Evolutionary conservation across 1,140 invertebrate species (phyloP).

Genomic region (Mizuhopecten yessoensis): DNA sequence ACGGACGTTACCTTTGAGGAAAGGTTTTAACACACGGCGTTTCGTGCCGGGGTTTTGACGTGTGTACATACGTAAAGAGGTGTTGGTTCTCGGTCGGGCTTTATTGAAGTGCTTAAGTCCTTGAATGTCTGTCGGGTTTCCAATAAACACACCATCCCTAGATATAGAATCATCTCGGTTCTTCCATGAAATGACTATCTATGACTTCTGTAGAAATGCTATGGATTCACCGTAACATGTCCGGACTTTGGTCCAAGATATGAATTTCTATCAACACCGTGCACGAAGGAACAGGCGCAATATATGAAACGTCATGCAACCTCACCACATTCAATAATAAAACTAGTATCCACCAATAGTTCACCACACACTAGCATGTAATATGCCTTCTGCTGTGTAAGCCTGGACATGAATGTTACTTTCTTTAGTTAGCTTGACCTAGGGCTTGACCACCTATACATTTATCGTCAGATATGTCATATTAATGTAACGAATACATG

Average conservation of each 20-base stretch:
- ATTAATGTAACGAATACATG: too few species aligned
- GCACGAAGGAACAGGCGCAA: neutral
- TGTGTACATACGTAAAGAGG: neutral
- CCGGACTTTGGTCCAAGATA: neutral
- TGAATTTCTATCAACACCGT: neutral
- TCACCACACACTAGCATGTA: too few species aligned
- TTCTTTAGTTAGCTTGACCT: too few species aligned
- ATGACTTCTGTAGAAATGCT: neutral
- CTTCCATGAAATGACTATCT: neutral
- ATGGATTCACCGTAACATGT: neutral
- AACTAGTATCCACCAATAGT: too few species aligned
- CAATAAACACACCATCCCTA: slow-evolving; percentile 38
- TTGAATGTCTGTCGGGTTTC: slow-evolving; percentile 18
- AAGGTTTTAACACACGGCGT: slow-evolving; percentile 2
- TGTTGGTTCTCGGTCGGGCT: neutral
- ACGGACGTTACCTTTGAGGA: slow-evolving; percentile 19
- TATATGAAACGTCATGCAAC: slow-evolving; percentile 1
- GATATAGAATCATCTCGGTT: neutral
- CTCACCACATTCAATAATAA: neutral
- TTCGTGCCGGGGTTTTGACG: neutral
- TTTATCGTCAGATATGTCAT: too few species aligned
- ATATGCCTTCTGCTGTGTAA: too few species aligned
- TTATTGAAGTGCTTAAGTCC: slow-evolving; percentile 34
- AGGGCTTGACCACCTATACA: too few species aligned
- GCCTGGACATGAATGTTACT: too few species aligned